Percentiles rank a stretch among this genome's conserved stretches.
Evolutionary conservation across 2,113 vertebrate genomes (phyloP).

Genomic region (Vombatus ursinus): DNA sequence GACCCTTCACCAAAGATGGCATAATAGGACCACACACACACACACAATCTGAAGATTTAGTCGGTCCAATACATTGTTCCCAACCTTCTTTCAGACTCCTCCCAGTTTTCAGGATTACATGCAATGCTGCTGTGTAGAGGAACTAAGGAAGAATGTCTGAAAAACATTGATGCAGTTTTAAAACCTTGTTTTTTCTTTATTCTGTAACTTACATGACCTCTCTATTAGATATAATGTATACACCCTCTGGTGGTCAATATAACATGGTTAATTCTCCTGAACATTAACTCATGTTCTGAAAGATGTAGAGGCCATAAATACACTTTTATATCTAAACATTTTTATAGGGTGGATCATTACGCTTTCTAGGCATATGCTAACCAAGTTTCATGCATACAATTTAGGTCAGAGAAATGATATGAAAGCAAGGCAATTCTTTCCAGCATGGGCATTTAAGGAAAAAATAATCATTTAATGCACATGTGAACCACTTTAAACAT

Average conservation of each 20-base stretch:
- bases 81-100: not conserved
- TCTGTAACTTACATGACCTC: not conserved
- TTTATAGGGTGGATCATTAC: not conserved
- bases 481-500: not conserved
- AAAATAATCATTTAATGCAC: not conserved
- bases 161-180: not conserved
- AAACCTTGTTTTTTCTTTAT: not conserved
- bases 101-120: not conserved
- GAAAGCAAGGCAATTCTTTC: not conserved
- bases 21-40: not conserved
- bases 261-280: not conserved
- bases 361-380: not conserved
- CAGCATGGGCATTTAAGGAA: not conserved
- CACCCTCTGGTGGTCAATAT: not conserved
- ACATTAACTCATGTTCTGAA: not conserved
- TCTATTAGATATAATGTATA: not conserved
- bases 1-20: not conserved
- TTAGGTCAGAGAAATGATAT: not conserved
- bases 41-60: not conserved
- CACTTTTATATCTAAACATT: not conserved
- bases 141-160: not conserved
- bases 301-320: not conserved
- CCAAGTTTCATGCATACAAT: not conserved
- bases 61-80: not conserved
- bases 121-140: not conserved